phyloP scores from a whole-genome alignment of 2,888 invertebrate genomes.

The Dorcus parallelipipedus region DNA sequence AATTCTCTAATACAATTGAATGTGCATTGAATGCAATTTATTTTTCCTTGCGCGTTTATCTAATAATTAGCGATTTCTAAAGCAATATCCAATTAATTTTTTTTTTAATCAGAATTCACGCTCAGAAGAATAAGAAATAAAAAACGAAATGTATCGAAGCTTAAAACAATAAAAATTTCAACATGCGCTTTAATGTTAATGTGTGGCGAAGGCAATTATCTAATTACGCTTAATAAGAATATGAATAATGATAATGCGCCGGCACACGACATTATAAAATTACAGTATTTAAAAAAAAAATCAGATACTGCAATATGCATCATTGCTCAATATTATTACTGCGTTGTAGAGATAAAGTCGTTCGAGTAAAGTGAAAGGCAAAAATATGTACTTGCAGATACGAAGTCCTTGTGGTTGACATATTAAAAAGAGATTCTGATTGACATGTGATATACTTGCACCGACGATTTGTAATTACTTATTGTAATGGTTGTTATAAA shows the following conservation, averaged over 20 bases:
- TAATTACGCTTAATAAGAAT: constrained; percentile 3
- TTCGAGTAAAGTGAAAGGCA: constrained; percentile 9
- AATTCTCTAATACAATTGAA: background rate
- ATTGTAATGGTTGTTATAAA: constrained; percentile 6
- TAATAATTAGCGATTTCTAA: background rate
- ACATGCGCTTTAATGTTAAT: background rate
- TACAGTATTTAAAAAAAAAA: constrained; percentile 1
- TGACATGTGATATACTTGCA: constrained; percentile 15
- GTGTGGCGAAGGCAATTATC: background rate
- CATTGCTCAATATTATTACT: constrained; percentile 9
- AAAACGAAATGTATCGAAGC: background rate
- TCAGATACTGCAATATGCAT: constrained; percentile 4
- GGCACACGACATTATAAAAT: constrained; percentile 7
- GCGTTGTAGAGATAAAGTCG: constrained; percentile 9
- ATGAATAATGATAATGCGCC: constrained; percentile 6
- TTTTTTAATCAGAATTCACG: background rate
- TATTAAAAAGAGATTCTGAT: constrained; percentile 6
- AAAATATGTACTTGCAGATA: background rate
- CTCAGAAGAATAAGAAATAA: background rate
- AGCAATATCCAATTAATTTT: background rate
- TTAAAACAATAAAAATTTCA: background rate
- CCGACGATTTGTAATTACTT: constrained; percentile 10
- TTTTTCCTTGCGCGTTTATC: background rate
- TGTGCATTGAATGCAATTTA: too few species aligned
- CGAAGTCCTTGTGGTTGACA: constrained; percentile 8